Evolutionary conservation across 2,797 vertebrate genomes (phyloP).

Genomic region (Varecia variegata): DNA sequence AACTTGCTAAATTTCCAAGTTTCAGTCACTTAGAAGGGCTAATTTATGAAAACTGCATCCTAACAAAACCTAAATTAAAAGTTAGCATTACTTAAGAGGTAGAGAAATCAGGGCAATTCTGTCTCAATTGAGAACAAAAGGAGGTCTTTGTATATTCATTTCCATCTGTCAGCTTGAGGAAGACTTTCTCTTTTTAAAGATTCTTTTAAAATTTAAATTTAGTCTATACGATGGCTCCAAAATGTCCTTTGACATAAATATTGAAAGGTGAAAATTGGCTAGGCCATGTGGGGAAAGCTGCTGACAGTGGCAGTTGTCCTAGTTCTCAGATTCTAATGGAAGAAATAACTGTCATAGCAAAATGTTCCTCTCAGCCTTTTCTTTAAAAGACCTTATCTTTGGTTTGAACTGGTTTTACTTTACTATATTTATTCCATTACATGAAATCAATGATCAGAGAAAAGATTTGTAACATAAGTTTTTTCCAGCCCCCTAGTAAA

Average conservation of each 20-base stretch:
- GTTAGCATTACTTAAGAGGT: neutral
- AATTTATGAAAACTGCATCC: neutral
- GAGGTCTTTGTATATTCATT: neutral
- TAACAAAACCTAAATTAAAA: neutral
- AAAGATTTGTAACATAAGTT: neutral
- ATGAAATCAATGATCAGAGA: neutral
- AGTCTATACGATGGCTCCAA: neutral
- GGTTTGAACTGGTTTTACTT: neutral
- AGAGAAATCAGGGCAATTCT: neutral
- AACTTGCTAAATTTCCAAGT: neutral
- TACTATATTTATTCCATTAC: neutral
- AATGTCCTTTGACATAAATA: conserved; percentile 40
- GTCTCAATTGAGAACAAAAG: neutral
- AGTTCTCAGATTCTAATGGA: neutral
- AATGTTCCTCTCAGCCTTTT: conserved; percentile 1
- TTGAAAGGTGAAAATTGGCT: conserved; percentile 44
- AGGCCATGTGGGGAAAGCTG: neutral
- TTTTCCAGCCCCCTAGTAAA: neutral
- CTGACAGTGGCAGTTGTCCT: neutral
- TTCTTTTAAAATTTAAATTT: neutral
- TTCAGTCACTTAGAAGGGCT: neutral
- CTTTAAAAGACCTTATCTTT: conserved; percentile 28
- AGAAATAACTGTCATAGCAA: conserved; percentile 42
- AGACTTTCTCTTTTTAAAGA: neutral
- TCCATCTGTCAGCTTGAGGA: neutral